These are phyloP conservation scores for Eledone cirrhosa DNA, from an alignment of 2,888 invertebrate genomes.

Conservation along the genomic window DNA sequence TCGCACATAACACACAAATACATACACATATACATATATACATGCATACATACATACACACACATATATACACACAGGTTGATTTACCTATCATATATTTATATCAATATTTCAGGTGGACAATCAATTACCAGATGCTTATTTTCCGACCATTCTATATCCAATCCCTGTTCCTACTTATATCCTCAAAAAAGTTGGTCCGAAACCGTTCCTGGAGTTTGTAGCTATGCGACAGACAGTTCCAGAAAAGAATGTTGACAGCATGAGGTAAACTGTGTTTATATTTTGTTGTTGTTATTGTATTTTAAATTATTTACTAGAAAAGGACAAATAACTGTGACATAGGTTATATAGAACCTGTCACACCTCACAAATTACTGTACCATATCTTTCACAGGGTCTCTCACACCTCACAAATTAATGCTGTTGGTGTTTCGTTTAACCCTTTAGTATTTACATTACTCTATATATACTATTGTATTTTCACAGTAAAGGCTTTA, in stretches of 20 bases:
- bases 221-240: constrained; percentile 62
- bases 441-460: too few relatives aligned
- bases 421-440: too few relatives aligned
- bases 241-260: constrained; percentile 62
- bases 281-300: too few relatives aligned
- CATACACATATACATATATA: not conserved
- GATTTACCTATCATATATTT: not conserved
- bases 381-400: too few relatives aligned
- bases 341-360: too few relatives aligned
- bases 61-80: not conserved
- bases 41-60: not conserved
- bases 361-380: too few relatives aligned
- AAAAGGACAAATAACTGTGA: too few relatives aligned
- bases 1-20: not conserved
- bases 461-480: too few relatives aligned
- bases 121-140: constrained; percentile 78
- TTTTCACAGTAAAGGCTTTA: too few relatives aligned
- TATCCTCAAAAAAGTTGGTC: constrained; percentile 69
- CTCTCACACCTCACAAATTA: too few relatives aligned
- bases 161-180: constrained; percentile 71
- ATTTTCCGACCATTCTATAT: constrained; percentile 76
- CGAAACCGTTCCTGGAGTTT: constrained; percentile 73
- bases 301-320: too few relatives aligned
- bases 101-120: constrained; percentile 74
- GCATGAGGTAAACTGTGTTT: constrained; percentile 64